Conservation (phyloP, 2,113 vertebrate genomes). For the Ictalurus punctatus region DNA sequence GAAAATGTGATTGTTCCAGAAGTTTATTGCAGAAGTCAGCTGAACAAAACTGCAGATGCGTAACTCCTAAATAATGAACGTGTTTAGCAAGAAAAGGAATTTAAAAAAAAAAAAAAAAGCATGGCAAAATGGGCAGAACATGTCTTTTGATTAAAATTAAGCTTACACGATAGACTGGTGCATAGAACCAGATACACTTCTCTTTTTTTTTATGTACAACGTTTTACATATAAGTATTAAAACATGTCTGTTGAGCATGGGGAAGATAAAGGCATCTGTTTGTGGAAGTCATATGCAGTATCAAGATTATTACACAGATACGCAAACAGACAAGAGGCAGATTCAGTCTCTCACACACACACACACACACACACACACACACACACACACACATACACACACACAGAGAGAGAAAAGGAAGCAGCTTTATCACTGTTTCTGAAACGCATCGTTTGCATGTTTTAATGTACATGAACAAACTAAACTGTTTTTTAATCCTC, state of each 20-base stretch:
- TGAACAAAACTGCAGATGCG: conserved; percentile 64
- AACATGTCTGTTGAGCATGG: conserved; percentile 41
- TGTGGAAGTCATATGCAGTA: conserved; percentile 62
- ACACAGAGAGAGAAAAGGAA: conserved; percentile 58
- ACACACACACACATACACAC: not conserved
- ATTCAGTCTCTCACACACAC: conserved; percentile 43
- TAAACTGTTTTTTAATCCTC: conserved; percentile 72
- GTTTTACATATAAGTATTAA: conserved; percentile 51
- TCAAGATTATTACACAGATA: conserved; percentile 63
- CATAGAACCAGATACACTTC: conserved; percentile 47
- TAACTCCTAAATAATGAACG: conserved; percentile 64
- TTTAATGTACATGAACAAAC: conserved; percentile 74
- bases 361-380: not conserved
- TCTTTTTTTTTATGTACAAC: conserved; percentile 40
- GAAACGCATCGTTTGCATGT: conserved; percentile 67
- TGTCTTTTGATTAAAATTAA: conserved; percentile 57
- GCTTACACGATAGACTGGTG: conserved; percentile 43
- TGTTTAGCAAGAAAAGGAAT: conserved; percentile 52
- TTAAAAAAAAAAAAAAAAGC: not conserved
- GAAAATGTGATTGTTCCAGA: conserved; percentile 68
- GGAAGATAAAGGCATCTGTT: conserved; percentile 59
- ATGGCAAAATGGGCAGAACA: conserved; percentile 34
- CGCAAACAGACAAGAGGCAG: conserved; percentile 59
- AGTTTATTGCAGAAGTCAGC: conserved; percentile 64
- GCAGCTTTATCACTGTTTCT: conserved; percentile 70